Evolutionary conservation across 2,113 vertebrate species (phyloP).

Genomic region (Mesoclemmys tuberculata): DNA sequence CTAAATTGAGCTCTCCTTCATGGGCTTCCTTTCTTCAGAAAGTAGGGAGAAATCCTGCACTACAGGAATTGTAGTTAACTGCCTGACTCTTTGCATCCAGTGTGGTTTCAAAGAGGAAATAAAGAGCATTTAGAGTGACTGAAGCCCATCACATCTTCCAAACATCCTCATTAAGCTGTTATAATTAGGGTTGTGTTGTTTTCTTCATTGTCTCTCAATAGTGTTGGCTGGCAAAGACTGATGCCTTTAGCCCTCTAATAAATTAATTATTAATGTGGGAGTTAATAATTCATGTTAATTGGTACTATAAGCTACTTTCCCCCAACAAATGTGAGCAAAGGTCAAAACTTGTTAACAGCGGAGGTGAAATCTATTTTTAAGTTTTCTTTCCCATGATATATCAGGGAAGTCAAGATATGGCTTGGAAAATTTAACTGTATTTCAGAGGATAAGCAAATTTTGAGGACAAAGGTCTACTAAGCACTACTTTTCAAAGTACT

Average conservation of each 20-base stretch:
- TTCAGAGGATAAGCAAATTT: conserved; percentile 3
- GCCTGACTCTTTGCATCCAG: conserved; percentile 52
- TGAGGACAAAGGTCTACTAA: conserved; percentile 8
- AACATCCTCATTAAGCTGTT: conserved; percentile 64
- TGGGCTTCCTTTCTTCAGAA: conserved; percentile 51
- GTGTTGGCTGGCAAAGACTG: conserved; percentile 79
- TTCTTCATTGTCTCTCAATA: conserved; percentile 77
- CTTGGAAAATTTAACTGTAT: conserved; percentile 50
- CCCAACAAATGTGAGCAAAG: conserved; percentile 85
- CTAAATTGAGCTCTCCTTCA: conserved; percentile 63
- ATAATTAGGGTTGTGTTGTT: conserved; percentile 74
- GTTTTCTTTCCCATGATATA: conserved; percentile 63
- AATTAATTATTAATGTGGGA: conserved; percentile 93
- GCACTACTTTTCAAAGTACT: not conserved
- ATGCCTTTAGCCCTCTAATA: conserved; percentile 86
- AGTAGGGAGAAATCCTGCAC: conserved; percentile 29
- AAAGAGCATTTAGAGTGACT: conserved; percentile 72
- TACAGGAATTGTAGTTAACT: conserved; percentile 30
- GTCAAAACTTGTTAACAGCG: conserved; percentile 84
- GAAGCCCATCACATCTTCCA: conserved; percentile 68
- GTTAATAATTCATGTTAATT: conserved; percentile 98
- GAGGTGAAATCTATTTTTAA: conserved; percentile 77
- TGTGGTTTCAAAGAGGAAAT: conserved; percentile 70
- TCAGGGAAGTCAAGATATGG: conserved; percentile 52
- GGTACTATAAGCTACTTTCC: conserved; percentile 91